phyloP scores from a whole-genome alignment of 23 tunicate genomes.

The Ascidia mentula region DNA sequence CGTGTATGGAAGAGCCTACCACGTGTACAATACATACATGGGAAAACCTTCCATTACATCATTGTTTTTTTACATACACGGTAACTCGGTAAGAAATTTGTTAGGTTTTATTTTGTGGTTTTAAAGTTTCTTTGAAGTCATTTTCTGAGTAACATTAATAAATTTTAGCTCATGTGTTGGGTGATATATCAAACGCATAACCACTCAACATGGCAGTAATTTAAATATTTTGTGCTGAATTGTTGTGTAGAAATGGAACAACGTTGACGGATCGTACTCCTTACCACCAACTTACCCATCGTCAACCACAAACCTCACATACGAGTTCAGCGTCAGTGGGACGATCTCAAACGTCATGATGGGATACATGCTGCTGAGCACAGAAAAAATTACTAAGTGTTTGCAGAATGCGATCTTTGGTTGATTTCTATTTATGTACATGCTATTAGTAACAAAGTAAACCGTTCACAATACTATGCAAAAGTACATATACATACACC shows the following conservation, averaged over 20 bases:
- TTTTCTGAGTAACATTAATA: too few relatives aligned
- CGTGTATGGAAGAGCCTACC: neutral
- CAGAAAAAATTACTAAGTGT: neutral
- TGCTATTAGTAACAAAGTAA: too few relatives aligned
- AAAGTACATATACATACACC: neutral
- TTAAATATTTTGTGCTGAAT: too few relatives aligned
- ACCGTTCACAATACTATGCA: neutral
- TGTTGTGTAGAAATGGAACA: neutral
- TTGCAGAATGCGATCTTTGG: neutral
- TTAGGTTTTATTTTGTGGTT: too few relatives aligned
- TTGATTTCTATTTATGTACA: too few relatives aligned
- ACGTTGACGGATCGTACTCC: neutral
- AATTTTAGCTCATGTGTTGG: too few relatives aligned
- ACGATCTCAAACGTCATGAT: neutral
- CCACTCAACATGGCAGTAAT: too few relatives aligned
- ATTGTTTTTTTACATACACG: neutral
- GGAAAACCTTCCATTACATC: neutral
- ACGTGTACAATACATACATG: neutral
- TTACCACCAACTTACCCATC: neutral
- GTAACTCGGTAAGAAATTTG: neutral
- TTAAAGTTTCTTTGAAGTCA: too few relatives aligned
- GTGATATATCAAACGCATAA: too few relatives aligned
- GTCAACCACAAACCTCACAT: neutral
- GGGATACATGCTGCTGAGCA: constrained; percentile 1
- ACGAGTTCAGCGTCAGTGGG: neutral